phyloP scores from a whole-genome alignment of 2,113 vertebrate genomes.

The Nipponia nippon region DNA sequence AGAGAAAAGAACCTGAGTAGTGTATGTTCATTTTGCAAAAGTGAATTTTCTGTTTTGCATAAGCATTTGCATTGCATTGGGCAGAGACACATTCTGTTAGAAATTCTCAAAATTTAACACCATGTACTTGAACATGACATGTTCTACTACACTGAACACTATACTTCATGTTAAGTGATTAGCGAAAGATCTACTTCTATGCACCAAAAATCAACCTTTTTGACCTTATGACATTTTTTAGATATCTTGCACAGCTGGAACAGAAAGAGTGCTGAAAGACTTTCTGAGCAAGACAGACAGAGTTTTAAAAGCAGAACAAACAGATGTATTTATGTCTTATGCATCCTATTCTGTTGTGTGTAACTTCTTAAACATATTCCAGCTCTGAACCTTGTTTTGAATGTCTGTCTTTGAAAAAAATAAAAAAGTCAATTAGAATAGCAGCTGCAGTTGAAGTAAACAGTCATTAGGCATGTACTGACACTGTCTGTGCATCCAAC shows the following conservation, averaged over 20 bases:
- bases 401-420: not conserved
- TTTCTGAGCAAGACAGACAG: not conserved
- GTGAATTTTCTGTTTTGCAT: not conserved
- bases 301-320: not conserved
- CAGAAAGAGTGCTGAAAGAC: not conserved
- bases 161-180: not conserved
- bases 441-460: constrained; percentile 10
- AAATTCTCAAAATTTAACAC: not conserved
- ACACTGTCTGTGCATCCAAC: not conserved
- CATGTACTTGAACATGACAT: not conserved
- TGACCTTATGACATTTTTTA: not conserved
- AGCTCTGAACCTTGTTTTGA: not conserved
- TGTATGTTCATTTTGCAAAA: not conserved
- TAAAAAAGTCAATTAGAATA: not conserved
- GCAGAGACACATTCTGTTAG: not conserved
- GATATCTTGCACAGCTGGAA: not conserved
- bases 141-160: not conserved
- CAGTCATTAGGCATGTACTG: constrained; percentile 16
- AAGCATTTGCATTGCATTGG: not conserved
- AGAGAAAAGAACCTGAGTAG: not conserved
- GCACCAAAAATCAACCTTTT: not conserved
- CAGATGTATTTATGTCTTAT: not conserved
- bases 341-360: not conserved
- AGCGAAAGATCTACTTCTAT: not conserved
- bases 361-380: not conserved